Base-by-base conservation (phyloP, 2,113 vertebrate genomes). In the Lamprologus speciosus region DNA sequence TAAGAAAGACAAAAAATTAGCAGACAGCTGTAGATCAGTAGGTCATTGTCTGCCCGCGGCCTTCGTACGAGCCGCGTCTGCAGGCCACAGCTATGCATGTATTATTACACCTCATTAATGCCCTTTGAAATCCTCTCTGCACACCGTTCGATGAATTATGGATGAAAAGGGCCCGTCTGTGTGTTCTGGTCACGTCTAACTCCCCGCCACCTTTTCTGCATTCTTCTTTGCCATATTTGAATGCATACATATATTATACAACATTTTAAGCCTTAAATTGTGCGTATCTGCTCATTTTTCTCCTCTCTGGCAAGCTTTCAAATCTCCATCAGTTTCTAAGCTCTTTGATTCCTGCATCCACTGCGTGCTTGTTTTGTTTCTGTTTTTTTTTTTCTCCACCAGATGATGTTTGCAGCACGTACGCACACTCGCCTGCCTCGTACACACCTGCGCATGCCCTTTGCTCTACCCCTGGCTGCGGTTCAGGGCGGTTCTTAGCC, bases 81-180 rank as follows among this genome's bases (percentile, higher is more conserved):
- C 57, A 16, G 88, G 88, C 87, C 81, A 33, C 83, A 53, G 81
- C 45, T 12, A 19, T 65, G 60, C 84, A 16, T 83, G 85, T 89
- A 85, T 86, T 68, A 75, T 82, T 87, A 84, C 82, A 80, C 80
- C 90, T 94, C 90, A 94, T 93, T 94, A 94, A 93, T 91, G 91
- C 89, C 89, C 88, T 95, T 89, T 95, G 95, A 95, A 96, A 92
- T 28, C 70, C 73, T 63, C 88, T 78, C 86, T 85, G 89, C 86
- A 45, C 53, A 91, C 85, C 83, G 63, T 80, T 53, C 16, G 0
- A 87, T 95, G 91, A 94, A 93, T 95, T 83, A 92, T 92, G 88
- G 85, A 94, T 95, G 91, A 83, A 92, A 68, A 84, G 89, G 5
- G 89, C 78, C 82, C 53, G 75, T 80, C 26, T 83, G 84, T 81